Conservation (phyloP, 2,113 vertebrate species). For the Panthera tigris region DNA sequence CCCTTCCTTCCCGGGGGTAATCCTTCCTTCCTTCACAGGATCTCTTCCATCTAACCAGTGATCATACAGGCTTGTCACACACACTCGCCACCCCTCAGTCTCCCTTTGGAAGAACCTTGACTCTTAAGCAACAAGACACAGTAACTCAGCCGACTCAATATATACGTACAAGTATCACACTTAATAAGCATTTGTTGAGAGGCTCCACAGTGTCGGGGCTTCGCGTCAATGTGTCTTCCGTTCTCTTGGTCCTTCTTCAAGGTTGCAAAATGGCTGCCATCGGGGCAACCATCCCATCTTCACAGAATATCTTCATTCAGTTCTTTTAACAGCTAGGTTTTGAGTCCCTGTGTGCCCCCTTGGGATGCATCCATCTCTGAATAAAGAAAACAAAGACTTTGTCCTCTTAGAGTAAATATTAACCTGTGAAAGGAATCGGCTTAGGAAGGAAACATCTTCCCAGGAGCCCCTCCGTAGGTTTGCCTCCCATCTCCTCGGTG, state of each 20-base stretch:
- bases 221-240: accelerated
- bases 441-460: background rate
- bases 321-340: background rate
- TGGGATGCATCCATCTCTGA: background rate
- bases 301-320: background rate
- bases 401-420: too few relatives aligned
- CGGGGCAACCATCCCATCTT: background rate
- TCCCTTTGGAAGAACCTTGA: background rate
- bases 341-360: background rate
- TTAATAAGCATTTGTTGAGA: background rate
- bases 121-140: background rate
- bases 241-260: background rate
- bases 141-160: background rate
- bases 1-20: background rate
- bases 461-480: background rate
- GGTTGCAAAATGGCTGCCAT: background rate
- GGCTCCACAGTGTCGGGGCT: accelerated
- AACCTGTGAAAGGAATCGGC: background rate
- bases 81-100: background rate
- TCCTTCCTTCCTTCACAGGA: background rate
- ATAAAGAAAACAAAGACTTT: background rate
- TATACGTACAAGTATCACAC: background rate
- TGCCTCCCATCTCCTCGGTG: background rate
- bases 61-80: too few relatives aligned
- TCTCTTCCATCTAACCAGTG: background rate